Percentiles rank a stretch among this genome's conserved stretches.
Conservation (phyloP, 2,797 vertebrate species). For the Intellagama lesueurii region DNA sequence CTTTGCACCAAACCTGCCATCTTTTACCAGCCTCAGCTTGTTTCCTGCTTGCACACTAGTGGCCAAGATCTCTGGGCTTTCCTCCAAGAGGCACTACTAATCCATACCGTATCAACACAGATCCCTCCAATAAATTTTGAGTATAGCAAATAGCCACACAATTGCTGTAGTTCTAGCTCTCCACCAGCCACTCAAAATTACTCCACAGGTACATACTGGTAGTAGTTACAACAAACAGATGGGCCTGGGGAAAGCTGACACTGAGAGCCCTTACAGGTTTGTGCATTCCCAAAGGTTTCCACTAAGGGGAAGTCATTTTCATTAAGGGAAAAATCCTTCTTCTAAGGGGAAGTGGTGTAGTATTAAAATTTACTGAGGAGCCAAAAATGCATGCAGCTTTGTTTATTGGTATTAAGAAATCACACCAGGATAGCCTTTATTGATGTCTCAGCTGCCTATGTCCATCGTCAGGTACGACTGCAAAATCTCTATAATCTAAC, state of each 20-base stretch:
- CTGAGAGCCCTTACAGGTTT: background rate
- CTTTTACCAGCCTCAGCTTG: background rate
- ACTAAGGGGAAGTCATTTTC: background rate
- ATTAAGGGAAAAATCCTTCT: background rate
- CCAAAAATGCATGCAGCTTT: too few relatives aligned
- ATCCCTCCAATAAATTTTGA: background rate
- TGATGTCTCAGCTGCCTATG: too few relatives aligned
- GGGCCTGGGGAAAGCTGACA: background rate
- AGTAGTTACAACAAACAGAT: background rate
- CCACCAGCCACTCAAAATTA: background rate
- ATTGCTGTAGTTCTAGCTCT: background rate
- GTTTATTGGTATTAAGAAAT: too few relatives aligned
- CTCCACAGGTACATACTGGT: background rate
- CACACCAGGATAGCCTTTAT: too few relatives aligned
- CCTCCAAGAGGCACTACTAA: background rate
- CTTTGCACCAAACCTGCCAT: background rate
- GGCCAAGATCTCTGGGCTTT: background rate
- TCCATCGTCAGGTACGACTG: too few relatives aligned
- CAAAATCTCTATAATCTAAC: too few relatives aligned
- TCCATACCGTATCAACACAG: background rate
- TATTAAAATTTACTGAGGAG: background rate
- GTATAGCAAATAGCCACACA: background rate
- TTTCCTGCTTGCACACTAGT: background rate
- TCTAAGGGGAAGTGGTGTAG: background rate
- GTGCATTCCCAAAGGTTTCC: background rate